These are phyloP conservation scores for Orestias chungarensis DNA, from an alignment of 2,797 vertebrate genomes.

Conservation along the genomic window DNA sequence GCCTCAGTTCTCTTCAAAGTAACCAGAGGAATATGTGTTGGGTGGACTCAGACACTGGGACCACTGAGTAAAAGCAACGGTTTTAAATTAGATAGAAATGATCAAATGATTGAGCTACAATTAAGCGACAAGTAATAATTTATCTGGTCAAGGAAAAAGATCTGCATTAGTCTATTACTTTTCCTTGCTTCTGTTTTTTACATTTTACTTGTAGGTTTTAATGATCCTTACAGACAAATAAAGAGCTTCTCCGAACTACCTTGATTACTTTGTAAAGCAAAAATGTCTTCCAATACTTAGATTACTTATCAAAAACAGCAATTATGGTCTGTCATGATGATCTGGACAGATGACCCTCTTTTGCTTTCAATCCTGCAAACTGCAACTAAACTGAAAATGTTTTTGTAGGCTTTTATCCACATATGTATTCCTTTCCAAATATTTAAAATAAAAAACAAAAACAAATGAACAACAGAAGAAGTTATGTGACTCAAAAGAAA, in stretches of 20 bases:
- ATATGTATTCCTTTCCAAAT: not conserved
- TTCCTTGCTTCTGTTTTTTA: too few relatives aligned
- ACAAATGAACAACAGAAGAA: not conserved
- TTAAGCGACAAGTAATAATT: not conserved
- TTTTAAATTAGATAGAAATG: not conserved
- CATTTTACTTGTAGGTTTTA: too few relatives aligned
- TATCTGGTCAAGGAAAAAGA: not conserved
- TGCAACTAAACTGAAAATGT: not conserved
- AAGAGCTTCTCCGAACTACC: too few relatives aligned
- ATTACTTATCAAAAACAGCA: not conserved
- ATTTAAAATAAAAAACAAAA: not conserved
- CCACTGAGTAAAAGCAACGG: not conserved
- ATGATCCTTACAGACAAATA: too few relatives aligned
- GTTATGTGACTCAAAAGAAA: not conserved
- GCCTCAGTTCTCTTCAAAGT: slow-evolving; percentile 12
- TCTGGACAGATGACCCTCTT: not conserved
- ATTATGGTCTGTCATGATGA: not conserved
- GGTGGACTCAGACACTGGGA: not conserved
- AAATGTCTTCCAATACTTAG: not conserved
- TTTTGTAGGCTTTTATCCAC: not conserved
- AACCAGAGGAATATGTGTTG: not conserved
- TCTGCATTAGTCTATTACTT: too few relatives aligned
- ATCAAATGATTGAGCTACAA: not conserved
- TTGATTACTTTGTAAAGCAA: not conserved
- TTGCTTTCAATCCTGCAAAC: not conserved